These are phyloP conservation scores for Pandemis corylana DNA, from an alignment of 2,888 invertebrate genomes.

Conservation along the genomic window DNA sequence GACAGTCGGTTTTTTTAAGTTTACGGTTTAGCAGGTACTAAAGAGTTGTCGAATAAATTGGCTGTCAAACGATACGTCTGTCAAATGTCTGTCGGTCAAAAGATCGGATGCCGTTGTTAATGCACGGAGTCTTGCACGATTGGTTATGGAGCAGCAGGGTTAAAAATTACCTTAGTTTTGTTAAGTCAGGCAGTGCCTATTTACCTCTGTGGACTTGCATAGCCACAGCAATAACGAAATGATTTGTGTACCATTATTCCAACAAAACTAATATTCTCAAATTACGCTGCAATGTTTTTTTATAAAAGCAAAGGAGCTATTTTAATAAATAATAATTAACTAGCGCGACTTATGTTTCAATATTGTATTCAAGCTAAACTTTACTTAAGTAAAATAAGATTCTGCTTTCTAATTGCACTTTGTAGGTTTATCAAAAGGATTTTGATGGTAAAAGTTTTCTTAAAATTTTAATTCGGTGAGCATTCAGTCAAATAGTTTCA, in stretches of 20 bases:
- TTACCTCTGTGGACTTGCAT: neutral
- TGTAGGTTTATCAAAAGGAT: neutral
- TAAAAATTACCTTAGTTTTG: no score
- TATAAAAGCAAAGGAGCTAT: neutral
- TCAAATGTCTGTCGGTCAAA: no score
- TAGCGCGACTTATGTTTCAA: no score
- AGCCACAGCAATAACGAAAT: neutral
- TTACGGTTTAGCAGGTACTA: no score
- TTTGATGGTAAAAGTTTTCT: neutral
- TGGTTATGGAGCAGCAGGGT: no score
- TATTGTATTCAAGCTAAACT: no score
- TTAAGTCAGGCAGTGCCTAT: neutral
- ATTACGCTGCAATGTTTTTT: neutral
- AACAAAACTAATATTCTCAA: neutral
- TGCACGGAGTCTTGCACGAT: no score
- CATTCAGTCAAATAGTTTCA: constrained; percentile 44
- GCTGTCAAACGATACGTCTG: no score
- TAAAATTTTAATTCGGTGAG: constrained; percentile 47
- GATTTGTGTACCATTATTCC: neutral
- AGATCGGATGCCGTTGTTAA: no score
- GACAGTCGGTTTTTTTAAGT: no score
- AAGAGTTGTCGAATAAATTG: no score
- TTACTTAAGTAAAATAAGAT: no score
- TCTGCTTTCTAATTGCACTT: neutral
- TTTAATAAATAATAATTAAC: neutral